Conservation (phyloP, 2,888 invertebrate species). For the Caenorhabditis sulstoni region DNA sequence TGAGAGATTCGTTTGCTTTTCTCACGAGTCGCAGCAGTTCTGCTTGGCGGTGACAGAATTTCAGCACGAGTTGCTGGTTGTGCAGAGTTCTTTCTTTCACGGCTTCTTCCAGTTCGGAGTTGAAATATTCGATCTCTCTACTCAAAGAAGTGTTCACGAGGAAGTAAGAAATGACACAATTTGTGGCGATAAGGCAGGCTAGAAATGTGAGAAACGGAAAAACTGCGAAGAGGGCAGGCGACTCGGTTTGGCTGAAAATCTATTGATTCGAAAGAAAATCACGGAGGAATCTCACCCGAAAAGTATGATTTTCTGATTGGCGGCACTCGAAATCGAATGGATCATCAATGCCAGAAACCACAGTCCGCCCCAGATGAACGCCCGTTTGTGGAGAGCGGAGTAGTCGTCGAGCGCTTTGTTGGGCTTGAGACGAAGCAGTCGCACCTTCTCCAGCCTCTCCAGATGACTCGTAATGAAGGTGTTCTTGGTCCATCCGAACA, state of each 20-base stretch:
- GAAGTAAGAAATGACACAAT: constrained; percentile 28
- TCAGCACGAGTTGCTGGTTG: background rate
- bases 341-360: constrained; percentile 10
- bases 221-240: background rate
- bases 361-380: constrained; percentile 24
- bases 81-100: constrained; percentile 24
- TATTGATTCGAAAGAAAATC: background rate
- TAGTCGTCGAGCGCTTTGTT: constrained; percentile 11
- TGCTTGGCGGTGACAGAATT: constrained; percentile 35
- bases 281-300: background rate
- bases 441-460: constrained; percentile 6
- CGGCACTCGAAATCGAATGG: constrained; percentile 13
- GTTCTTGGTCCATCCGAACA: constrained; percentile 40
- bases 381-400: constrained; percentile 14
- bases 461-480: constrained; percentile 12
- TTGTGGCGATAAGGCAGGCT: constrained; percentile 7
- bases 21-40: constrained; percentile 19
- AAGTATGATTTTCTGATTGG: constrained; percentile 17
- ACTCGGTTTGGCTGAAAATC: constrained; percentile 4
- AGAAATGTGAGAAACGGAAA: constrained; percentile 10
- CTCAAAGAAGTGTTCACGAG: constrained; percentile 20
- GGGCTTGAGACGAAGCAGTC: constrained; percentile 14
- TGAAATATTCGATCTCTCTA: constrained; percentile 34
- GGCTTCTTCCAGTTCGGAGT: constrained; percentile 23
- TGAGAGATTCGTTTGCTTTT: constrained; percentile 26